These are phyloP conservation scores for Akabosia matsudoensis DNA, from an alignment of 1,140 invertebrate genomes.

Conservation along the genomic window DNA sequence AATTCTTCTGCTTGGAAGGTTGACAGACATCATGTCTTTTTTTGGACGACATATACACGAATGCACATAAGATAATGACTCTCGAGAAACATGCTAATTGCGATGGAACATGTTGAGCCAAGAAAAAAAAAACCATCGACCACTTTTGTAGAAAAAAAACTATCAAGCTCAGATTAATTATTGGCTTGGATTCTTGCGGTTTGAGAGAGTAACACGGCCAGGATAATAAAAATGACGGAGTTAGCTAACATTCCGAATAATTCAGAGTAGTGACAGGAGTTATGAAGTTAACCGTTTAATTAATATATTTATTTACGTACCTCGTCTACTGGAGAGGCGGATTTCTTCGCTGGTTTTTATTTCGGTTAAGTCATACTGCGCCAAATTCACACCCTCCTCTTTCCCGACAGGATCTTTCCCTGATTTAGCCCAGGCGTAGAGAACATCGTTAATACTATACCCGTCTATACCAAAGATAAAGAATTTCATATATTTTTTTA, in stretches of 20 bases:
- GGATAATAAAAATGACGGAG: too few species aligned
- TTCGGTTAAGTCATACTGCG: conserved; percentile 54
- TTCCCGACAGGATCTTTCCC: conserved; percentile 47
- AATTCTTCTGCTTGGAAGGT: too few species aligned
- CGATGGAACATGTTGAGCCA: background rate
- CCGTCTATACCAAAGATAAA: conserved; percentile 53
- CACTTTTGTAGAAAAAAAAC: too few species aligned
- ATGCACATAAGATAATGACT: too few species aligned
- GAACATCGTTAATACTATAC: conserved; percentile 58
- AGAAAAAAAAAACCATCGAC: background rate
- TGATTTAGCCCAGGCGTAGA: conserved; percentile 57
- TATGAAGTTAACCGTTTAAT: too few species aligned
- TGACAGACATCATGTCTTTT: background rate
- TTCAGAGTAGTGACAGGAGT: too few species aligned
- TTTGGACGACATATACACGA: too few species aligned
- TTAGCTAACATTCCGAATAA: too few species aligned
- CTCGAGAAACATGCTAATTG: background rate
- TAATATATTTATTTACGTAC: conserved; percentile 20
- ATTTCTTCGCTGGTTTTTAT: conserved; percentile 47
- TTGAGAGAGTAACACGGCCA: too few species aligned
- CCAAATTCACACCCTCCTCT: conserved; percentile 51
- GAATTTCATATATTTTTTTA: conserved; percentile 14
- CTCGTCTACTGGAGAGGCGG: conserved; percentile 43
- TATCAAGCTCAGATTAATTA: background rate
- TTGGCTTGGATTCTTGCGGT: too few species aligned